Base-by-base conservation (phyloP, 2,113 vertebrate species). In the Brachyhypopomus occidentalis region DNA sequence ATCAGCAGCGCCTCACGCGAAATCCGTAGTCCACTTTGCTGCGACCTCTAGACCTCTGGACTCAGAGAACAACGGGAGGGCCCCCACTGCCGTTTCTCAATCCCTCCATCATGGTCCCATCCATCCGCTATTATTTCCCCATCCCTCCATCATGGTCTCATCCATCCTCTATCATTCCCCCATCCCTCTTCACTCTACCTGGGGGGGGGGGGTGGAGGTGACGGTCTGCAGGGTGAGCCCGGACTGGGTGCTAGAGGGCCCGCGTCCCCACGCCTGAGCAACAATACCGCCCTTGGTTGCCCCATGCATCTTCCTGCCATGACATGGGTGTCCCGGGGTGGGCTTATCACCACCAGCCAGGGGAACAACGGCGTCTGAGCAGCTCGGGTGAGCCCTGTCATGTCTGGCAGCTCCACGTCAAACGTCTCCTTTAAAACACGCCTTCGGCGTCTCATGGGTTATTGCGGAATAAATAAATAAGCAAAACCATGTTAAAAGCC, bases 301-400 rank as follows among this genome's bases (percentile, higher is more conserved):
- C 87, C 91, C 90, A 94, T 95, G 90, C 93, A 88, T 92, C 92
- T 91, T 91, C 89, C 87, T 87, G 86, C 91, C 88, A 85, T 59
- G 90, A 91, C 59, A 83, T 48, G 59, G 45, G 27, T 20, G 60
- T 85, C 80, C 80, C 76, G 48, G 60, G 27, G n/a, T 55, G 69
- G 84, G 80, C 87, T 89, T 91, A 93, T 92, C 89, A 87, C 81
- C 64, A 77, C 67, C 38, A 85, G 52, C 36, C 88, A 88, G 82
- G 73, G 87, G 86, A 66, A 30, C 52, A 20, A 9, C 23, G 25
- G 12, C 17, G 9, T 67, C 19, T 4, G 16, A 41, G 66, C 16
- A 8, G 85, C 87, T 88, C 71, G 5, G 86, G 81, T 78, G 79
- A 84, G 89, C 88, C 87, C 62, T 60, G 75, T 72, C 56, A 72